Evolutionary conservation across 1,140 invertebrate species (phyloP), one percentile per base, ranked within the genome.

Genomic region (Drosophila leontia): DNA sequence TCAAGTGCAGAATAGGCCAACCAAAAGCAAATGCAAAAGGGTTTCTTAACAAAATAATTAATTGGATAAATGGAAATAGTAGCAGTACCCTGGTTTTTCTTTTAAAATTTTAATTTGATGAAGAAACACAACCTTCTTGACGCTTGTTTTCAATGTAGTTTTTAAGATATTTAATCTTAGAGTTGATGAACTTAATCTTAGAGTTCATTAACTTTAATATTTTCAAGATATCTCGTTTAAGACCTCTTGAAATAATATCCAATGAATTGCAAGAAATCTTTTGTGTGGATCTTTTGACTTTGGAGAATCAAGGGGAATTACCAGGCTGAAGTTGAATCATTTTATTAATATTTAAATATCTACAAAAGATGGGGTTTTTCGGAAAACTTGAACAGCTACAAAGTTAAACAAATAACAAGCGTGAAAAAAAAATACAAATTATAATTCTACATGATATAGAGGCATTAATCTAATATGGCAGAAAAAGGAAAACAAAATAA

Each of bases 1-100:
- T 64, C 17, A 75, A 42, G 45, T 68, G 29, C 4, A 42, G 17
- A 62, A 37, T 65, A 48, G 47, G 23, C 47, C 47, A 13, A 29
- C 13, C 23, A 29, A 8, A 26, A 48, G 23, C 47, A 29, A 48
- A 26, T 15, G 3, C 7, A 26, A 48, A 29, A 29, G 3, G 47
- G 47, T 48, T 50, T 29, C 47, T 6, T 29, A 29, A 50, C 15
- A 11, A 29, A 50, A 29, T 29, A 29, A n/a, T 29, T 50, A 50
- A 29, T n/a, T 29, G 9, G 3, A 6, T 15, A 29, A 11, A 3
- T 23, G 15, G 26, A 8, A 15, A 26, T 26, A 9, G 23, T 48
- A 15, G 26, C 4, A 26, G 23, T 26, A 26, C 7, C 23, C 4
- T 37, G 1, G 3, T 2, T 26, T 48, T 26, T 3, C 13, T 1